Evolutionary conservation across 2,888 invertebrate genomes (phyloP).

Genomic region (Sympetrum striolatum): DNA sequence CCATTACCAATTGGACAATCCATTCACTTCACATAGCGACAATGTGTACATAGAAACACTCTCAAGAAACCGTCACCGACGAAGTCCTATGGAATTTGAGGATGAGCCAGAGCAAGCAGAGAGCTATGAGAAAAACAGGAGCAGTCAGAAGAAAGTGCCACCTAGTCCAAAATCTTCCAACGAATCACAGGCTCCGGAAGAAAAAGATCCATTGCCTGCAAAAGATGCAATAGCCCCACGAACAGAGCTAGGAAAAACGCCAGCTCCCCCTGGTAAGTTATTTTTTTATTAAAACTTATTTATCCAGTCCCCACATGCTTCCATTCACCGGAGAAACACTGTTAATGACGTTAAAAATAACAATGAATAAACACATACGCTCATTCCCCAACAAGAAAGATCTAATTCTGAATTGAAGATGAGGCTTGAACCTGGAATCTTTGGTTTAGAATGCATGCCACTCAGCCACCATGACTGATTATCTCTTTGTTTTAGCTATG

Average conservation of each 20-base stretch:
- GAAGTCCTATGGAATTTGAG: not conserved
- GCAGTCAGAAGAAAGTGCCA: conserved; percentile 5
- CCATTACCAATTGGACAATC: conserved; percentile 22
- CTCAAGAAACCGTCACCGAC: not conserved
- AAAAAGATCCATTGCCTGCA: not conserved
- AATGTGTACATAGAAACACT: conserved; percentile 4
- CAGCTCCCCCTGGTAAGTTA: no score
- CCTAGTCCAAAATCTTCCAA: conserved; percentile 13
- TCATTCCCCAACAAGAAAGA: no score
- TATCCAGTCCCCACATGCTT: no score
- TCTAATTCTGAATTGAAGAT: no score
- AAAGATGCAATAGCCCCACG: not conserved
- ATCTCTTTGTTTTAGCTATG: no score
- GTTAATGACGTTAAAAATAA: no score
- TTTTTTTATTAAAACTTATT: no score
- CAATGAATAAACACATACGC: no score
- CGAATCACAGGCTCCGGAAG: not conserved
- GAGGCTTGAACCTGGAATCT: no score
- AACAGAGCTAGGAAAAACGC: not conserved
- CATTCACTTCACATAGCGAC: not conserved
- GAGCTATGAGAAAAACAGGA: conserved; percentile 13
- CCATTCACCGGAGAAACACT: no score
- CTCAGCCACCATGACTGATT: no score
- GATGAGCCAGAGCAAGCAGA: not conserved
- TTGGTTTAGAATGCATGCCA: no score